Base-by-base conservation (phyloP, 2,113 vertebrate genomes). In the Glaucomys volans region DNA sequence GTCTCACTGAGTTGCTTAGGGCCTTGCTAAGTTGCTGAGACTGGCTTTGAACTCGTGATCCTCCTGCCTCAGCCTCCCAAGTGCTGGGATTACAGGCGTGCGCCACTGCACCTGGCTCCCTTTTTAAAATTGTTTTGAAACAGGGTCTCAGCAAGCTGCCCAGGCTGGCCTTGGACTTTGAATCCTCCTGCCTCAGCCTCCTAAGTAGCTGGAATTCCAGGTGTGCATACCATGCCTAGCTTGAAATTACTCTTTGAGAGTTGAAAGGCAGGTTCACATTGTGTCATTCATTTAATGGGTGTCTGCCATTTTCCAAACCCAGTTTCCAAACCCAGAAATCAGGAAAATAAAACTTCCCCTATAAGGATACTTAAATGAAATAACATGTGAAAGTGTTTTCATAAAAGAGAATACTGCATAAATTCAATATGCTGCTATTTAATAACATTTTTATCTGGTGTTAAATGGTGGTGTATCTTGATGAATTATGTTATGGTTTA, bases 341-440 rank as follows among this genome's bases (percentile, higher is more conserved):
- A 62, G 69, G 40, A 44, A 76, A 85, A 28, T 69, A 76, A 83
- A 79, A 94, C 42, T 52, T 77, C 24, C 8, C 30, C n/a, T 40
- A 1, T 82, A 32, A 75, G 32, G 20, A 3, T 88, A n/a, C 5
- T 8, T 62, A 28, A 32, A 47, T 90, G 59, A 91, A 71, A 30
- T 82, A 80, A n/a, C 35, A 8, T 2, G 30, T 74, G 37, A 94
- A 89, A 67, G n/a, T 81, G 30, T 76, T 94, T 89, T 93, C 54
- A 64, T 96, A 44, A 35, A 44, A 74, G 69, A 79, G 83, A 82
- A 79, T 8, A 94, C 57, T 50, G 37, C 77, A 75, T 42, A 74
- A 86, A 72, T 95, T 13, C 20, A 54, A 69, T 40, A 32, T 50
- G 18, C 35, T 91, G 40, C 5, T 62, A 8, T 91, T 91, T 82